Percentiles rank a stretch among this genome's conserved stretches.
phyloP scores from a whole-genome alignment of 1,140 invertebrate genomes.

The Lucilia sericata region DNA sequence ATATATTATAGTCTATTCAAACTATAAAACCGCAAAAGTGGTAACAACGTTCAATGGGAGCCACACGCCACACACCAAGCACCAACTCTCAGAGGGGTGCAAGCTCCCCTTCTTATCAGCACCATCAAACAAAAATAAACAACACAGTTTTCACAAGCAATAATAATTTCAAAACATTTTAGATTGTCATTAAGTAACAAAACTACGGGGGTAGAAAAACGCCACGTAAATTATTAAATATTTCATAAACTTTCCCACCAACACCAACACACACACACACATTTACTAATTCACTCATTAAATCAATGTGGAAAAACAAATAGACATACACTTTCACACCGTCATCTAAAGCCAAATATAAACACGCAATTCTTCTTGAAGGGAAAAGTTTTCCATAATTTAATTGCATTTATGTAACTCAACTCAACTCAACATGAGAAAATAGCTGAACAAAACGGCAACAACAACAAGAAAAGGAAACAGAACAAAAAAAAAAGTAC shows the following conservation, averaged over 20 bases:
- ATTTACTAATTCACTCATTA: background rate
- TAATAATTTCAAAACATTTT: slow-evolving; percentile 18
- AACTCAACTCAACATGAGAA: background rate
- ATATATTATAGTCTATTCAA: background rate
- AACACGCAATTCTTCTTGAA: no score
- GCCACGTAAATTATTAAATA: slow-evolving; percentile 17
- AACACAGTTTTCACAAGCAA: background rate
- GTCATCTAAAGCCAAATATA: no score
- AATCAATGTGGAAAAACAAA: slow-evolving; percentile 11
- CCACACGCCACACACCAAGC: background rate
- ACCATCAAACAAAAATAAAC: background rate
- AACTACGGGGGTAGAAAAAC: background rate
- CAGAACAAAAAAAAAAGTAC: background rate
- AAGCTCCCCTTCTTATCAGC: background rate
- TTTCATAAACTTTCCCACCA: background rate
- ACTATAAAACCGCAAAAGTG: slow-evolving; percentile 23
- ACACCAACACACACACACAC: background rate
- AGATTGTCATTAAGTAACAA: slow-evolving; percentile 11
- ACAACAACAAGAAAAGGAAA: background rate
- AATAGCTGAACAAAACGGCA: background rate
- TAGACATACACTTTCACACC: background rate
- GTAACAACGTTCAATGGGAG: background rate
- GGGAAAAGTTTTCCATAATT: slow-evolving; percentile 16
- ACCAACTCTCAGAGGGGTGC: background rate
- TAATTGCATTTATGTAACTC: slow-evolving; percentile 12